Base-by-base conservation (phyloP, 2,888 invertebrate genomes). In the Netelia inedita region DNA sequence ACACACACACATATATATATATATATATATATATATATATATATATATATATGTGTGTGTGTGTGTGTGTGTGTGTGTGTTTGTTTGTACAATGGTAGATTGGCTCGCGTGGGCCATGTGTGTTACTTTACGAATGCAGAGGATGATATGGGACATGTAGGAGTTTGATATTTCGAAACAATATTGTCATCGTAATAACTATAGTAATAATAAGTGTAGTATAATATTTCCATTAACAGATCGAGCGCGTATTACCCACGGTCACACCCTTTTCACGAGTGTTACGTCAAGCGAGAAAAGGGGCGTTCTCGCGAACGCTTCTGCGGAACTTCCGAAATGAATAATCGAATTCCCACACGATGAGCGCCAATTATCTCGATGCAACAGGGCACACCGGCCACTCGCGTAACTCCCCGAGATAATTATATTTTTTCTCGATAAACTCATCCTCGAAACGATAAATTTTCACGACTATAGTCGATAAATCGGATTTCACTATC, bases 31-130 rank as follows among this genome's bases (percentile, higher is more conserved):
- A n/a, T n/a, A n/a, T n/a, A n/a, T n/a, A n/a, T n/a, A n/a, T n/a
- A n/a, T n/a, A n/a, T n/a, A n/a, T n/a, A n/a, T n/a, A n/a, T n/a
- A n/a, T n/a, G n/a, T n/a, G n/a, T 50, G 9, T 50, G 23, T 23
- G 43, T 16, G 53, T 46, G 28, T 28, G 2, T 23, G 23, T 23
- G 2, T 14, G 11, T 53, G 11, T n/a, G 35, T 1, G 35, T 35
- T 35, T 35, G 35, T 35, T 35, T 35, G 8, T 53, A 19, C 11
- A 55, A 79, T 57, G 28, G 61, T 65, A 16, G 79, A 82, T 66
- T 65, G 84, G 79, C 41, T 35, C 82, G 89, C 88, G 89, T 91
- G 88, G 89, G 90, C 84, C 87, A 85, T 87, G 68, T 83, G 68
- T 83, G 57, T 16, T 81, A 74, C 66, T 79, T 83, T 85, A 85